A percentile compares a stretch with the other conserved stretches of the same genome.
Evolutionary conservation across 2,797 vertebrate species (phyloP).

Genomic region (Cichlasoma orientale): DNA sequence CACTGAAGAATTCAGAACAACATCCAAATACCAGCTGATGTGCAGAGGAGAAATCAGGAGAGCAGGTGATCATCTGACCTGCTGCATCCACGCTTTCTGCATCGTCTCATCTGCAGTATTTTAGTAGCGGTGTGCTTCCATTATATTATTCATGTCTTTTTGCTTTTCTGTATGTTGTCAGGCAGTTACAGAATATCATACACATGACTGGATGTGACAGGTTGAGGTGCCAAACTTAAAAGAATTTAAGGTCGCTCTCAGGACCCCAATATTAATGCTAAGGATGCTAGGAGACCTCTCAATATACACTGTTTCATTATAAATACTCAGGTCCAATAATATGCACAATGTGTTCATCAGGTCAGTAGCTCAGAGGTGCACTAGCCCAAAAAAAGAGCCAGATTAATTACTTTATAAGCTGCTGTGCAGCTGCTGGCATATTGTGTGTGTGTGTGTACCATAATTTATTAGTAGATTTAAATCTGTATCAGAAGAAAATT

Average conservation of each 20-base stretch:
- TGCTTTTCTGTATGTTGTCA: not conserved
- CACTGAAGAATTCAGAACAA: not conserved
- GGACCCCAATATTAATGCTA: not conserved
- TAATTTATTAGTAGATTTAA: not conserved
- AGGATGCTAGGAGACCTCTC: too few species aligned
- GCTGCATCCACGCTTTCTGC: not conserved
- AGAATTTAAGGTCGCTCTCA: not conserved
- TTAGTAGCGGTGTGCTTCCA: fast-evolving
- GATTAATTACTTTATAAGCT: not conserved
- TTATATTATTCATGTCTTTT: not conserved
- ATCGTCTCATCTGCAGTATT: not conserved
- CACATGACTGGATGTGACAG: not conserved
- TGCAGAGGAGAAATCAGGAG: not conserved
- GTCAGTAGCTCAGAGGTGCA: not conserved
- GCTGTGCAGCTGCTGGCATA: fast-evolving
- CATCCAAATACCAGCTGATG: not conserved
- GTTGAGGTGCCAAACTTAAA: not conserved
- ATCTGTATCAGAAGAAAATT: not conserved
- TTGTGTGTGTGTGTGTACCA: too few species aligned
- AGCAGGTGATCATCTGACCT: not conserved
- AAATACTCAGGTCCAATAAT: not conserved
- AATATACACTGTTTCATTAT: fast-evolving
- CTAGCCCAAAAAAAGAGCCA: fast-evolving
- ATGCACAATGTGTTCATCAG: fast-evolving
- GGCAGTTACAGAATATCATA: not conserved